Evolutionary conservation across 2,888 invertebrate genomes (phyloP).

Genomic region (Drosophila lutescens): DNA sequence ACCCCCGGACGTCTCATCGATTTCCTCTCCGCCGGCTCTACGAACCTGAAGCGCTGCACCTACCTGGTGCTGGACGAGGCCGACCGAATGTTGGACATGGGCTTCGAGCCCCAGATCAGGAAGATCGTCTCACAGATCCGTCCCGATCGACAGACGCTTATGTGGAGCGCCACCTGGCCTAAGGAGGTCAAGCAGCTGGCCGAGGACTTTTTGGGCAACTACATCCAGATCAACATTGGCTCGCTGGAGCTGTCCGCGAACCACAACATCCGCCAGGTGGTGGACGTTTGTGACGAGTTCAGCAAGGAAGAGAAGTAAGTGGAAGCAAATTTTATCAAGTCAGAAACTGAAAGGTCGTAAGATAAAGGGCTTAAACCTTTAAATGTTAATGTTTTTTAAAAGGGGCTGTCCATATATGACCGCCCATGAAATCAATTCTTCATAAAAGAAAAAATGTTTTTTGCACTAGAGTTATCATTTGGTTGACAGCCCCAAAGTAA

Average conservation of each 20-base stretch:
- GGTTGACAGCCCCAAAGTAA: too few relatives aligned
- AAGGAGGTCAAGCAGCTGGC: conserved; percentile 97
- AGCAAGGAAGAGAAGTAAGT: conserved; percentile 89
- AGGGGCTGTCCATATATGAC: too few relatives aligned
- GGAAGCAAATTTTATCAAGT: too few relatives aligned
- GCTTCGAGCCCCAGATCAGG: conserved; percentile 98
- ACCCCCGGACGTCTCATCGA: conserved; percentile 96
- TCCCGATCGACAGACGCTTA: conserved; percentile 97
- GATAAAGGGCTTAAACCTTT: too few relatives aligned
- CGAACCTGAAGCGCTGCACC: conserved; percentile 91
- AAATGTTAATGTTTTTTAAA: too few relatives aligned
- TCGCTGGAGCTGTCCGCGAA: conserved; percentile 93
- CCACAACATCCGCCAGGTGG: conserved; percentile 94
- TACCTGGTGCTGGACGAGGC: conserved; percentile 96
- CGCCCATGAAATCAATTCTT: too few relatives aligned
- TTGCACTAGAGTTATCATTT: too few relatives aligned
- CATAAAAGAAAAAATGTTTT: too few relatives aligned
- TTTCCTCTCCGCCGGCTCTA: conserved; percentile 91
- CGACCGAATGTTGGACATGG: conserved; percentile 99
- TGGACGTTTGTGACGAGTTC: conserved; percentile 91
- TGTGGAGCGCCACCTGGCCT: conserved; percentile 99
- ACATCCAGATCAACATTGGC: conserved; percentile 95
- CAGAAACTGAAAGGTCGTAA: background rate
- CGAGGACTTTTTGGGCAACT: conserved; percentile 95
- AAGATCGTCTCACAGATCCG: conserved; percentile 97